These are phyloP conservation scores for Bombus impatiens DNA, from an alignment of 1,140 invertebrate genomes.

Conservation along the genomic window DNA sequence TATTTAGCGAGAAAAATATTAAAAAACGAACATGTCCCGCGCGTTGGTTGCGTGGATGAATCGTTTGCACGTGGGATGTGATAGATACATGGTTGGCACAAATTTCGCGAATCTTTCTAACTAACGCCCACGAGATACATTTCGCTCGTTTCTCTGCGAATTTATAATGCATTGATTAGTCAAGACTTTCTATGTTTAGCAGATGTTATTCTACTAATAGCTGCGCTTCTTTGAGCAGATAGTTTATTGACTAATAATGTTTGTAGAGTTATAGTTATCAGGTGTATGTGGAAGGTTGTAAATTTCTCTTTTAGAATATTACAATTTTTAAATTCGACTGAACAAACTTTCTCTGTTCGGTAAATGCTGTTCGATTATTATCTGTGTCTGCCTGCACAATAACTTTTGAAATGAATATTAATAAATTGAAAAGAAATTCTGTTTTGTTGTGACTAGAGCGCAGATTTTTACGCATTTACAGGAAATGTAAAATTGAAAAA, in stretches of 20 bases:
- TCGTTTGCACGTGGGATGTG: conserved; percentile 25
- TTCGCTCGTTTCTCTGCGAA: neutral
- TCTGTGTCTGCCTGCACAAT: no score
- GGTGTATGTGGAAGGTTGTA: no score
- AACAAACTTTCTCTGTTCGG: no score
- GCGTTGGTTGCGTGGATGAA: conserved; percentile 9
- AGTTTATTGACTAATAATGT: neutral
- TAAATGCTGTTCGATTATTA: no score
- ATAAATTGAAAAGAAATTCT: no score
- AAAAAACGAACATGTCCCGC: neutral
- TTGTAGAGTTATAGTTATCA: neutral
- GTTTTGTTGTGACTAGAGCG: no score
- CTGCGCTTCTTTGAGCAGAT: neutral
- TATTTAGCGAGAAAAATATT: neutral
- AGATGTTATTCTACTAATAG: neutral
- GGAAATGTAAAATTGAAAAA: no score
- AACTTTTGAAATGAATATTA: no score
- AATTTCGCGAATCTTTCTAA: conserved; percentile 24
- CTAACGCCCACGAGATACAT: conserved; percentile 14
- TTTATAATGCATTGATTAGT: neutral
- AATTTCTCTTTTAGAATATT: no score
- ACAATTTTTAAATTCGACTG: no score
- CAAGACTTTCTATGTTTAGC: neutral
- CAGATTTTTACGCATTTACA: no score
- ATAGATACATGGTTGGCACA: conserved; percentile 13